Percentiles rank a stretch among this genome's conserved stretches.
These are phyloP conservation scores for Nannoperca obscura DNA, from an alignment of 2,797 vertebrate species.

Conservation along the genomic window DNA sequence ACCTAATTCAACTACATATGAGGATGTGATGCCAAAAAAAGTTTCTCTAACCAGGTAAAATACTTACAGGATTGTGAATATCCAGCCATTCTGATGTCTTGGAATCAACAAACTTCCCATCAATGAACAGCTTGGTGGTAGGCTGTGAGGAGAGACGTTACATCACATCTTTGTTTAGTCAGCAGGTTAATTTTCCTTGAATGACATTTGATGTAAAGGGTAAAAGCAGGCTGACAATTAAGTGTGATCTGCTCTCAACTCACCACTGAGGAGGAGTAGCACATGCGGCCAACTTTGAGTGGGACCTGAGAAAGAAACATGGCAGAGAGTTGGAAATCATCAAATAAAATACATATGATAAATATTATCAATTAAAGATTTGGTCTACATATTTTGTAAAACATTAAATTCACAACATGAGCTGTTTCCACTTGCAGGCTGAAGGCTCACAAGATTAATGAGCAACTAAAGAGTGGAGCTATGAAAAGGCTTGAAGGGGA, in stretches of 20 bases:
- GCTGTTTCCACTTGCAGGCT: slow-evolving; percentile 28
- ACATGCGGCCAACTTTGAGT: slow-evolving; percentile 74
- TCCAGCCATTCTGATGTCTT: slow-evolving; percentile 94
- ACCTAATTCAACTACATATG: not conserved
- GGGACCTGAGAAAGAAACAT: slow-evolving; percentile 78
- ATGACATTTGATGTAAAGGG: not conserved
- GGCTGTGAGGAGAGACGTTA: slow-evolving; percentile 81
- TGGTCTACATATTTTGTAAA: not conserved
- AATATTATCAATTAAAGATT: not conserved
- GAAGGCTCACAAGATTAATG: slow-evolving; percentile 52
- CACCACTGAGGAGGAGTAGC: slow-evolving; percentile 87
- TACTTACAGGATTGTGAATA: slow-evolving; percentile 96
- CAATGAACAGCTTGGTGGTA: slow-evolving; percentile 95
- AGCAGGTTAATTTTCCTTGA: not conserved
- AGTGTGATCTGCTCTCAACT: slow-evolving; percentile 62
- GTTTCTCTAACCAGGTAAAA: not conserved
- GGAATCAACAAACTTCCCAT: slow-evolving; percentile 97
- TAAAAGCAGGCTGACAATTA: not conserved
- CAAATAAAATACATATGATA: not conserved
- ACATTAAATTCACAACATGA: slow-evolving; percentile 2
- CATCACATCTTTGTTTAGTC: not conserved
- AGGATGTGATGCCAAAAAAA: not conserved
- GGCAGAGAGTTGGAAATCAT: slow-evolving; percentile 18
- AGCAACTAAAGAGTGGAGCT: slow-evolving; percentile 45
- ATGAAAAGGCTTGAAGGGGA: slow-evolving; percentile 30